Evolutionary conservation across 2,113 vertebrate species (phyloP).

Genomic region (Desmodus rotundus): DNA sequence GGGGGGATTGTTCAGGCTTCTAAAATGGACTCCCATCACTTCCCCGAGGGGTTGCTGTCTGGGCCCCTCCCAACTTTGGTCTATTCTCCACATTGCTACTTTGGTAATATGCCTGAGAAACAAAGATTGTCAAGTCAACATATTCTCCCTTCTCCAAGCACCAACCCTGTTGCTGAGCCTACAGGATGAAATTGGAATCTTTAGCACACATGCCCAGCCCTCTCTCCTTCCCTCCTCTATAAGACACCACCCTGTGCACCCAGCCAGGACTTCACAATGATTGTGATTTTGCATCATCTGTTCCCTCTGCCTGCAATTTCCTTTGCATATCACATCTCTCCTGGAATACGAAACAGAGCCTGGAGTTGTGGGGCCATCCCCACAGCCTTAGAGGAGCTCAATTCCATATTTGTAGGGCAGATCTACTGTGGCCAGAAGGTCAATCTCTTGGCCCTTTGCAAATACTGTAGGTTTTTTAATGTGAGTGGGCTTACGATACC

Average conservation of each 20-base stretch:
- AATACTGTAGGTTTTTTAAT: neutral
- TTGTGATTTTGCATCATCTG: neutral
- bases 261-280: neutral
- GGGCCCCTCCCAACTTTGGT: neutral
- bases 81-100: neutral
- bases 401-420: neutral
- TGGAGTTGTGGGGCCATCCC: neutral
- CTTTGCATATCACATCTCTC: neutral
- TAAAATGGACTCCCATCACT: neutral
- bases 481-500: neutral
- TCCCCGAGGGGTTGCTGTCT: neutral
- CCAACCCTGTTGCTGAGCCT: neutral
- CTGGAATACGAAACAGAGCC: neutral
- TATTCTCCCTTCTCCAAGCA: neutral
- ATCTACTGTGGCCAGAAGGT: neutral
- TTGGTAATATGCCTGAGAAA: neutral
- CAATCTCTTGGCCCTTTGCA: neutral
- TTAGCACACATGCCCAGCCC: too few relatives aligned
- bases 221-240: neutral
- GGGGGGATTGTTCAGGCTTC: neutral
- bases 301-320: neutral
- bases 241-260: neutral
- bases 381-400: neutral
- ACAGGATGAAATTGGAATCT: neutral
- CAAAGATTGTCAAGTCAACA: neutral